Conservation (phyloP, 2,113 vertebrate genomes). For the Lepisosteus osseus region DNA sequence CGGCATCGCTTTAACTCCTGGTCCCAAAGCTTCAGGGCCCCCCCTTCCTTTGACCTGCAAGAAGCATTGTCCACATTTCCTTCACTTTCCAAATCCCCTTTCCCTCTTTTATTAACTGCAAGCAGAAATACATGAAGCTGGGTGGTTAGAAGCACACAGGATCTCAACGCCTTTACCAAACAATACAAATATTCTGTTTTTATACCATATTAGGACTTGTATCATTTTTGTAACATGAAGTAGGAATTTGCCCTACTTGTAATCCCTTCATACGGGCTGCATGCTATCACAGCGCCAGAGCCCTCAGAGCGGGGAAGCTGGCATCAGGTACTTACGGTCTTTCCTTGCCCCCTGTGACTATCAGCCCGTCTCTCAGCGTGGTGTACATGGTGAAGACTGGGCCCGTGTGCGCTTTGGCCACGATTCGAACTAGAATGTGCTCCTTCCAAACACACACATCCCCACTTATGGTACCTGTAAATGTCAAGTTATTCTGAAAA, state of each 20-base stretch:
- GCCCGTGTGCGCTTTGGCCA: slow-evolving; percentile 96
- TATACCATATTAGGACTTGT: too few species aligned
- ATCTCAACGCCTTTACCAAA: too few species aligned
- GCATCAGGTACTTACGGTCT: slow-evolving; percentile 80
- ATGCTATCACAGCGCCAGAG: too few species aligned
- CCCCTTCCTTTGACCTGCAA: slow-evolving; percentile 90
- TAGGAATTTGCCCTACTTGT: too few species aligned
- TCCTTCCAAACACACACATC: slow-evolving; percentile 99
- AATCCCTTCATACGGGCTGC: too few species aligned
- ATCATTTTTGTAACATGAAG: too few species aligned
- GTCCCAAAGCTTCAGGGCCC: slow-evolving; percentile 94
- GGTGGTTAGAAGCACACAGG: too few species aligned
- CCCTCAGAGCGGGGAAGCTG: neutral
- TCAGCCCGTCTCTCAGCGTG: slow-evolving; percentile 90
- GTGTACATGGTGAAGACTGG: slow-evolving; percentile 98
- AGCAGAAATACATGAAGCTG: too few species aligned
- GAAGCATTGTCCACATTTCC: slow-evolving; percentile 21
- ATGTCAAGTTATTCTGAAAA: slow-evolving; percentile 99
- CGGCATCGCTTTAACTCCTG: slow-evolving; percentile 92
- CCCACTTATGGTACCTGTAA: slow-evolving; percentile 99
- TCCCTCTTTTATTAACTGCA: too few species aligned
- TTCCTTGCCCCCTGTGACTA: slow-evolving; percentile 96
- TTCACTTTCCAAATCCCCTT: too few species aligned
- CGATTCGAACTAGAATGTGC: slow-evolving; percentile 88
- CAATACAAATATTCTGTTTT: too few species aligned